Evolutionary conservation across 2,888 invertebrate species (phyloP), one percentile per base, ranked within the genome.

Genomic region (Selenia dentaria): DNA sequence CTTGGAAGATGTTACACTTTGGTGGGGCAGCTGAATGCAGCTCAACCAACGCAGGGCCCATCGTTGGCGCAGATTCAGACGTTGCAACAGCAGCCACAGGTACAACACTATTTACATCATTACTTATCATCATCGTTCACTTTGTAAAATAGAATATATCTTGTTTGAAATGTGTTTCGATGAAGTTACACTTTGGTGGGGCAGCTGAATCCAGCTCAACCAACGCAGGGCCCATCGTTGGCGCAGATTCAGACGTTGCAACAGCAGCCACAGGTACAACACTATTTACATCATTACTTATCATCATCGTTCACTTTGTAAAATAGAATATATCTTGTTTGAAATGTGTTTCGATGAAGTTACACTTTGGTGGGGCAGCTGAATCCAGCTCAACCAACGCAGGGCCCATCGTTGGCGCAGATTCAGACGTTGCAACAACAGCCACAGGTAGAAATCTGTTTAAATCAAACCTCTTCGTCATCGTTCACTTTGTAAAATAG

Each of bases 351-450:
- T n/a, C n/a, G n/a, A n/a, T n/a, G n/a, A n/a, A n/a, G n/a, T n/a
- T n/a, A n/a, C 1, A 66, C 84, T 0, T 52, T 86, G 10, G 92
- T 77, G 60, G 70, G 84, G 0, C 87, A 84, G 43, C 49, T 88
- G 14, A 79, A 62, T 39, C 50, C 74, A 2, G 51, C 71, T 3
- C 83, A 76, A 48, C 46, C 57, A 1, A 48, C 66, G 1, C 81
- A 75, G 42, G 71, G 51, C 20, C 50, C 68, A 0, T 37, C 77
- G 1, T 63, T 81, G 1, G 51, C 74, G 1, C 81, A 79, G 37
- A 74, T 84, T 8, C 86, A 83, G 53, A 52, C 78, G 0, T 42
- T 86, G 38, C 81, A 74, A 11, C 83, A 79, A 48, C 79, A 75
- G 37, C 69, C 71, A 6, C 87, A 82, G 77, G 84, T 42, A 25